Evolutionary conservation across 92 coral and sea anemone species (phyloP), one percentile per base, ranked within the genome.

Genomic region (Montipora capitata): DNA sequence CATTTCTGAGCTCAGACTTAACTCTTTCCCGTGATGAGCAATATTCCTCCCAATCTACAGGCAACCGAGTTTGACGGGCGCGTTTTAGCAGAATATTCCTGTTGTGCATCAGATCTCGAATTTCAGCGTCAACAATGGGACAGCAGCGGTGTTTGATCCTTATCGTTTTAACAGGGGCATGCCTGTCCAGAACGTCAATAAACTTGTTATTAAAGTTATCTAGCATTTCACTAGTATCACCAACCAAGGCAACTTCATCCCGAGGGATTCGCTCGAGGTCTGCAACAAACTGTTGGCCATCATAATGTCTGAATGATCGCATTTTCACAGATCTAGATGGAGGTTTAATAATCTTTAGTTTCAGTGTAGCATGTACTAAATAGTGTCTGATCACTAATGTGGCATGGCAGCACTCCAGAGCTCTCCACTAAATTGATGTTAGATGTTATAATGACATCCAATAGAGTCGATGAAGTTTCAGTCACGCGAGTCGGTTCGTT

Each of bases 351-450:
- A 78, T n/a, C 68, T 88, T 92, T 7, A 88, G 85, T 35, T 89
- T 88, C 38, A 92, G 73, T 16, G 72, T 49, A n/a, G 88, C 79
- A 63, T 91, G 81, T 11, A 91, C 84, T 44, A 92, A 44, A 51
- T 76, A 88, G 51, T 92, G n/a, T n/a, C n/a, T n/a, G 90, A 62
- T 92, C 92, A 63, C 92, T 92, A n/a, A 88, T 87, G 78, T 83
- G 86, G 35, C 72, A 41, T 58, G 49, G 11, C 14, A 88, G 62
- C 64, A 92, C 93, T 3, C 93, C 95, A 69, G 57, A 51, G 57
- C 93, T 83, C 35, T 27, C 35, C 59, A 84, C 77, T 14, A 85
- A 48, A 3, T 42, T 51, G 52, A 51, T 58, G 27, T 39, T 82
- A 72, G 88, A 61, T 51, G 78, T 70, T 77, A 82, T 74, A 69